Evolutionary conservation across 2,113 vertebrate species (phyloP).

Genomic region (Patagioenas fasciata): DNA sequence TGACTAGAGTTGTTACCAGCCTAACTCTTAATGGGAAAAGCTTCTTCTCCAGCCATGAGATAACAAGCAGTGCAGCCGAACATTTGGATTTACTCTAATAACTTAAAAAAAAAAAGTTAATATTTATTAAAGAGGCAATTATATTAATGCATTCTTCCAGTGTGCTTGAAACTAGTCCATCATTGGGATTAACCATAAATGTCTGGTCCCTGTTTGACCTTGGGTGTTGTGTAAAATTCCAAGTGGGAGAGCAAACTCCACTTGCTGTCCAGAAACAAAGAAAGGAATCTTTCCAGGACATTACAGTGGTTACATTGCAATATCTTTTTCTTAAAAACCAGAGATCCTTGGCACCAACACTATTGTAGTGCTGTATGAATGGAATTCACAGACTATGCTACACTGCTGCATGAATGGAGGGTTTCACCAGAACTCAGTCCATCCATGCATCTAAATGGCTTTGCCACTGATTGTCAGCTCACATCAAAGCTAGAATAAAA

Average conservation of each 20-base stretch:
- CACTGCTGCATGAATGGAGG: conserved; percentile 8
- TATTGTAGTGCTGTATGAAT: background rate
- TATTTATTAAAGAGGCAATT: background rate
- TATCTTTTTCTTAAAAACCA: conserved; percentile 15
- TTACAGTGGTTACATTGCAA: conserved; percentile 29
- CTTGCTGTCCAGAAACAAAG: conserved; percentile 24
- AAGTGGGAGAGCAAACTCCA: background rate
- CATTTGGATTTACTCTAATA: background rate
- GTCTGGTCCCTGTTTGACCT: background rate
- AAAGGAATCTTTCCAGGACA: conserved; percentile 5
- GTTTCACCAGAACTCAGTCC: background rate
- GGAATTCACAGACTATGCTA: conserved; percentile 7
- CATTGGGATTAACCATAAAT: background rate
- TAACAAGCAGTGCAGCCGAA: background rate
- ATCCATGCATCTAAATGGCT: background rate
- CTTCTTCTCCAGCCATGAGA: background rate
- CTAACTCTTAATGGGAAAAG: background rate
- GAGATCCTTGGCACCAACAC: background rate
- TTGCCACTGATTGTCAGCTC: background rate
- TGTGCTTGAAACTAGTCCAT: background rate
- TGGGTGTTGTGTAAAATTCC: background rate
- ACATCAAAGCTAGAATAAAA: background rate
- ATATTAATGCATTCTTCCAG: background rate
- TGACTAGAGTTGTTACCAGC: background rate
- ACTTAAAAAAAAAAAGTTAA: background rate